phyloP scores from a whole-genome alignment of 2,113 vertebrate species.

The Clarias macrocephalus region DNA sequence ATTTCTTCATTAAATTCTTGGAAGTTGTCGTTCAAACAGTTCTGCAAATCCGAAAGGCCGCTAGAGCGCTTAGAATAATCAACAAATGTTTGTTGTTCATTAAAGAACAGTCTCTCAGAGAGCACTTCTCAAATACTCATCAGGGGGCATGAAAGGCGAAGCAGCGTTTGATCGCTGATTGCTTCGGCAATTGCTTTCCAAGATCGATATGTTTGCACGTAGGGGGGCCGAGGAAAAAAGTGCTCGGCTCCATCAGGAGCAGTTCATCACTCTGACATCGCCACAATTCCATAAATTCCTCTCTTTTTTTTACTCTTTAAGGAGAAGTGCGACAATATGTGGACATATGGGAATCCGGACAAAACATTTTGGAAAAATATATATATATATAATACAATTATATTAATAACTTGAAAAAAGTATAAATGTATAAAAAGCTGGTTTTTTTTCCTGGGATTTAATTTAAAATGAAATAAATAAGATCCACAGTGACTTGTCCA shows the following conservation, averaged over 20 bases:
- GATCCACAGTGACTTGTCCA: not conserved
- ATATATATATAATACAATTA: not conserved
- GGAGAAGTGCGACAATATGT: not conserved
- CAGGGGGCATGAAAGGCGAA: conserved; percentile 38
- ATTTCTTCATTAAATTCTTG: not conserved
- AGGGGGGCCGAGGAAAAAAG: not conserved
- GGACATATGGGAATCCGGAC: not conserved
- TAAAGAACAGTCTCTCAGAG: conserved; percentile 44
- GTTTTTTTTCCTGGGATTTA: too few relatives aligned
- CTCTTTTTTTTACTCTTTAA: not conserved
- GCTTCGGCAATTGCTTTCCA: conserved; percentile 42
- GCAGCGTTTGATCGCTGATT: conserved; percentile 44
- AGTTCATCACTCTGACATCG: conserved; percentile 24
- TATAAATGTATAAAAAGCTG: too few relatives aligned
- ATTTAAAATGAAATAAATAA: too few relatives aligned
- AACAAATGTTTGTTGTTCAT: conserved; percentile 42
- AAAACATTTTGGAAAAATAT: not conserved
- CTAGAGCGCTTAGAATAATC: conserved; percentile 29
- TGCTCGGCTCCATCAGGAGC: conserved; percentile 36
- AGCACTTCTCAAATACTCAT: conserved; percentile 45
- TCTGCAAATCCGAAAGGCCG: not conserved
- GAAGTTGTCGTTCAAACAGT: conserved; percentile 14
- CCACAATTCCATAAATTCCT: not conserved
- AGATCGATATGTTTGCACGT: conserved; percentile 53
- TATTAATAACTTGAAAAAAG: too few relatives aligned